Evolutionary conservation across 64 coral and sea anemone species (phyloP), one percentile per base, ranked within the genome.

Genomic region (Orbicella faveolata): DNA sequence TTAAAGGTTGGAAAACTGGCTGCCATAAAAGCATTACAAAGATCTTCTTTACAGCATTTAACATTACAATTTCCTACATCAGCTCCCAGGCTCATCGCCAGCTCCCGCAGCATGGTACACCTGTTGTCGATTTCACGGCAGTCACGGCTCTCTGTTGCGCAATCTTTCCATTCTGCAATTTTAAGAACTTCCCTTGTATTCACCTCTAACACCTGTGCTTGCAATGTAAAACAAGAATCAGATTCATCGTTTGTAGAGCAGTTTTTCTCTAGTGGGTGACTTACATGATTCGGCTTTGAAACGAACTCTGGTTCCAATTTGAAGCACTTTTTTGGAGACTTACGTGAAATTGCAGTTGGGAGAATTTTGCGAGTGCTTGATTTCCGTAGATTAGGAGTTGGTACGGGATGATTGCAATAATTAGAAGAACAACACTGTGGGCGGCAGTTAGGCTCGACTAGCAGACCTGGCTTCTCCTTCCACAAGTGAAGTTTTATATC

Each of bases 11-110:
- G 63, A 34, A 64, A 34, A 15, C 48, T 14, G n/a, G 79, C 63
- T 15, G 34, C 17, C 21, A n/a, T 18, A 20, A 84, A 91, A 20
- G 26, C 36, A 73, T 92, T 92, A 74, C 90, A 92, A 14, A 92
- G 18, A 51, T 92, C 90, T n/a, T 77, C 75, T 18, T 68, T 23
- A 72, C 90, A 92, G 35, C 90, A 92, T 18, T 64, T 79, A 10
- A 92, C 75, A 16, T 23, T 3, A 44, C 90, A 92, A 64, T 87
- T 92, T 35, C 61, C 65, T 12, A 92, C 2, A 33, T 48, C 37
- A 52, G 84, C 59, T 23, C 90, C 90, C 37, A 23, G 53, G 35
- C 1, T 59, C 39, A 52, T 59, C 4, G 66, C 82, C 21, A 92
- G 35, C 14, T 80, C 52, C 12, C 17, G 33, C 26, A 92, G 75